Base-by-base conservation (phyloP, 2,113 vertebrate species). In the Oreochromis niloticus region DNA sequence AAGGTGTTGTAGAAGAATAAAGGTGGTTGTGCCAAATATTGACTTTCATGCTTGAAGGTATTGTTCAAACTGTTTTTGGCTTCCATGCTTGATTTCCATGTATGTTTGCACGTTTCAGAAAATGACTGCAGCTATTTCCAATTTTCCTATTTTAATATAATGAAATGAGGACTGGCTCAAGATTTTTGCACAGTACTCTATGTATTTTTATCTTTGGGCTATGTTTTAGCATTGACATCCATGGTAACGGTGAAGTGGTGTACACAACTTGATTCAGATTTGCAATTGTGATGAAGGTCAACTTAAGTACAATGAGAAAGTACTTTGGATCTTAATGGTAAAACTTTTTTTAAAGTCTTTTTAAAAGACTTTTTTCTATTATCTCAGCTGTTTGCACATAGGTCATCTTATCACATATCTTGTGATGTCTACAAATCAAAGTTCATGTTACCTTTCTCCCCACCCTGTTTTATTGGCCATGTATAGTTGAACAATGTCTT, bases 251-350 rank as follows among this genome's bases (percentile, higher is more conserved):
- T 48, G 2, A 41, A 59, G 43, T 85, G 19, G 5, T 1, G 1
- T 6, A 56, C 57, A 59, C 56, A 14, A 80, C 6, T 8, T 11
- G 4, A 56, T 54, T 84, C 12, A 63, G 22, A 68, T 41, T 27
- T 56, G 10, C 6, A 22, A 30, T 19, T 48, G 27, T 86, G 86
- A 88, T 86, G 41, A 93, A 93, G 80, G 88, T 92, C 83, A 82
- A 9, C 4, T n/a, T 50, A 6, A 63, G 81, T 68, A 89, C 83
- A 55, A 43, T 46, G 13, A 13, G 27, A 34, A 46, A 24, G 32
- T 24, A 71, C 12, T 14, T 57, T 6, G 66, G 13, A n/a, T 30
- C 6, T 83, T 13, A 43, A 30, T 7, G 3, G 24, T 24, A 32
- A 11, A 80, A 41, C 3, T 4, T 52, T 24, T 6, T 32, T 39